These are phyloP conservation scores for Augochlorella aurata DNA, from an alignment of 2,888 invertebrate species.

Conservation along the genomic window DNA sequence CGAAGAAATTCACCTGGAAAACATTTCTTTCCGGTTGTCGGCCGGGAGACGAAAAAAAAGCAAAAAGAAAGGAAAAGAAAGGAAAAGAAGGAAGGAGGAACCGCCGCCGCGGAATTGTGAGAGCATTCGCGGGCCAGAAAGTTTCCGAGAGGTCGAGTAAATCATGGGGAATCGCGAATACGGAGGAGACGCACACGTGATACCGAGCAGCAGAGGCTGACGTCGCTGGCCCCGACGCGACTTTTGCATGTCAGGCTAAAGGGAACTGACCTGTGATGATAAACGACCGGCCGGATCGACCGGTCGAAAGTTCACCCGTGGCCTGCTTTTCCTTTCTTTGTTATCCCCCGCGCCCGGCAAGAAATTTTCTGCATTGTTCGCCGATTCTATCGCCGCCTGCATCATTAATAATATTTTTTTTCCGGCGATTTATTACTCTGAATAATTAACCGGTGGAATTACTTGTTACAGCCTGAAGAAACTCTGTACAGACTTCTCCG, in stretches of 20 bases:
- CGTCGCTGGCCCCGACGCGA: constrained; percentile 12
- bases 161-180: constrained; percentile 58
- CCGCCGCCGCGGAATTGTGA: constrained; percentile 11
- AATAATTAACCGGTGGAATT: constrained; percentile 18
- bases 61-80: not conserved
- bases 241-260: constrained; percentile 36
- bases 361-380: constrained; percentile 51
- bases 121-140: constrained; percentile 46
- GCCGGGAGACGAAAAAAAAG: constrained; percentile 57
- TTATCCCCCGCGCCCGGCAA: constrained; percentile 25
- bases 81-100: not conserved
- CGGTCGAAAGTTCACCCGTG: constrained; percentile 46
- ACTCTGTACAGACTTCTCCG: not conserved
- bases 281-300: constrained; percentile 57
- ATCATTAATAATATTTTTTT: constrained; percentile 37
- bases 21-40: constrained; percentile 69
- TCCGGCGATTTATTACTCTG: constrained; percentile 30
- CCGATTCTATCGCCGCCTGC: constrained; percentile 8
- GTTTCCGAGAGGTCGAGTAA: constrained; percentile 64
- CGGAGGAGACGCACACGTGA: constrained; percentile 24
- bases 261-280: constrained; percentile 65
- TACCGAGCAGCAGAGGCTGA: constrained; percentile 29
- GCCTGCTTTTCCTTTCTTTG: constrained; percentile 27
- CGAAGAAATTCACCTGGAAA: constrained; percentile 64
- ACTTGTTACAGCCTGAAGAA: not conserved